Base-by-base conservation (phyloP, 2,888 invertebrate species). In the Gymnocheta viridis region DNA sequence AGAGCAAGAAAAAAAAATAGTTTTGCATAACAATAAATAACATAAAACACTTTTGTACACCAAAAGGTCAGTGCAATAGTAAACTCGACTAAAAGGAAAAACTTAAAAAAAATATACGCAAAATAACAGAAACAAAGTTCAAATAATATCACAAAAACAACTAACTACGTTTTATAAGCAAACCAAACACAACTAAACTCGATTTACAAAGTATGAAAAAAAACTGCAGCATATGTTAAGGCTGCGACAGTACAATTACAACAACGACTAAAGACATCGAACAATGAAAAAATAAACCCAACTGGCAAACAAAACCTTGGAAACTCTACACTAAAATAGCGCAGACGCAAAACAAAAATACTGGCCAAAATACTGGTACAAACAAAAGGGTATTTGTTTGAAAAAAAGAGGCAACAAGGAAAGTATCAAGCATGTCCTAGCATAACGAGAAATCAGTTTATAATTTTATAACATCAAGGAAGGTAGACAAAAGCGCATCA, bases 401-500 rank as follows among this genome's bases (percentile, higher is more conserved):
- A 17, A 19, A 38, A 24, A 24, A 69, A 70, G 10, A 82, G 69
- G 4, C 22, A 67, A 62, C 32, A 66, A 72, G 66, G 70, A 77
- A 77, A 67, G 44, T 74, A 69, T 79, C 47, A 70, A 82, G 47
- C 73, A 62, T 64, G 74, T 82, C 73, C 73, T 66, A 62, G 44
- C 69, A 44, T 77, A 73, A 78, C 82, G 82, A 41, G 79, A 86
- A 87, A 82, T 90, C 88, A 90, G 90, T 90, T 90, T 87, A 87
- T 88, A 86, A 88, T 88, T 88, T 87, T 86, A 87, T 89, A 89
- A 89, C 89, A 88, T 87, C 85, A 87, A 87, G 90, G 86, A 87
- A 87, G 90, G 90, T 89, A 88, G 89, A 89, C 88, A 87, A 87
- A 87, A 88, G 89, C 90, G 89, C 90, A 90, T 90, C 87, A 90